Conservation (phyloP, 2,797 vertebrate species). For the Cyprinodon diabolis region DNA sequence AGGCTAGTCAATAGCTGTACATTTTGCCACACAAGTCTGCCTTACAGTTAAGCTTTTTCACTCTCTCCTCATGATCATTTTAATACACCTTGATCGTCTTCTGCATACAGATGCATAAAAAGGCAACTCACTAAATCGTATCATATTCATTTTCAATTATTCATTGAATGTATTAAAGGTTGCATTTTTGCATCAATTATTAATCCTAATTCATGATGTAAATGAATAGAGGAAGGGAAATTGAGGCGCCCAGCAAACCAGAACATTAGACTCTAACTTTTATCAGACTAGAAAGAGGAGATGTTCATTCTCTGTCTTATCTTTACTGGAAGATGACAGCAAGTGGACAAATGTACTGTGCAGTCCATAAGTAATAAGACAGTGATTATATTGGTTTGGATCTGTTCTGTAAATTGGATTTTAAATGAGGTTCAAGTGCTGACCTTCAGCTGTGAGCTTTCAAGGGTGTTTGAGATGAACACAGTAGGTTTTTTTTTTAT, state of each 20-base stretch:
- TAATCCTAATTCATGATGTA: conserved; percentile 53
- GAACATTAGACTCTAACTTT: conserved; percentile 29
- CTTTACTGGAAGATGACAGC: conserved; percentile 22
- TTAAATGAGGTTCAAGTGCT: conserved; percentile 23
- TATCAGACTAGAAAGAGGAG: conserved; percentile 7
- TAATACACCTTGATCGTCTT: conserved; percentile 58
- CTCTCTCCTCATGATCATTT: conserved; percentile 54
- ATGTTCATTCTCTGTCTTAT: conserved; percentile 25
- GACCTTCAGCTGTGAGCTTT: conserved; percentile 29
- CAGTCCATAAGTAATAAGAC: conserved; percentile 18
- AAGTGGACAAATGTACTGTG: conserved; percentile 30
- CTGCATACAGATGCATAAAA: conserved; percentile 51
- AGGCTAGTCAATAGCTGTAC: conserved; percentile 15
- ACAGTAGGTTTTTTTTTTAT: background rate
- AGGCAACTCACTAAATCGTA: conserved; percentile 57
- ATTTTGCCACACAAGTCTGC: conserved; percentile 9
- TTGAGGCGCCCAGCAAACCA: conserved; percentile 12
- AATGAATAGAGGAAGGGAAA: conserved; percentile 48
- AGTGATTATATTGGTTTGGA: conserved; percentile 36
- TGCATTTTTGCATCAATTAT: conserved; percentile 68
- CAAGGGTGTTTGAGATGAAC: conserved; percentile 9
- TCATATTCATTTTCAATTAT: conserved; percentile 70
- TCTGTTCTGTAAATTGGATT: conserved; percentile 36
- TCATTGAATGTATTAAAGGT: conserved; percentile 69
- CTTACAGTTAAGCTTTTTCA: conserved; percentile 1